Evolutionary conservation across 2,113 vertebrate species (phyloP), one percentile per base, ranked within the genome.

Genomic region (Hydrolagus affinis): DNA sequence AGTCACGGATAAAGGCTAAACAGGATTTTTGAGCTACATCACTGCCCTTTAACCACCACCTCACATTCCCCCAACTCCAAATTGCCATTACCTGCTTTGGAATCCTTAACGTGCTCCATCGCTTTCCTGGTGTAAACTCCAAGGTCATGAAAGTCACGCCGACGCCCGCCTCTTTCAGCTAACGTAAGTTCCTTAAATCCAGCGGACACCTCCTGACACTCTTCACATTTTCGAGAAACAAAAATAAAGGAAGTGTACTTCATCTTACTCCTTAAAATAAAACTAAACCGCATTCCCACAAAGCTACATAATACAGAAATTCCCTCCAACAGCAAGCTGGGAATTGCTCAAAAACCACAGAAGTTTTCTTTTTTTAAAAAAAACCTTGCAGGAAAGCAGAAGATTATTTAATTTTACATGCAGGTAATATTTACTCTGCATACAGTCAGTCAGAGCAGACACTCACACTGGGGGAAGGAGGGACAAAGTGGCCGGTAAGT

Each of bases 141-240:
- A 0, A 90, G 87, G 87, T 99, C 98, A 10, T 96, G 88, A 32
- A 95, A 96, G 88, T 98, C 96, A 62, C 94, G 88, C 0, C 94
- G 94, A 8, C 91, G 95, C 28, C 96, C 95, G 21, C 97, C 96
- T 87, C 97, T 91, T 4, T 98, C 97, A 14, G 92, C 91, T 12
- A 98, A 78, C 0, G 94, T 95, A 56, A 98, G 71, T 68, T 95
- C 94, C 85, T 97, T 95, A 89, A 99, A 96, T 12, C 96, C 97
- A 0, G 91, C 93, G 0, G 97, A 98, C 86, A 98, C 93, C 90
- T 95, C 91, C 1, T 91, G 56, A 69, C 92, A 88, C 88, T 59
- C 91, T 89, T 28, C 21, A 85, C 68, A 74, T 25, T 72, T 85
- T 4, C 71, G 62, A 3, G 85, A 72, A 85, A 72, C 44, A 30